These are phyloP conservation scores for Lacerta bilineata DNA, from an alignment of 2,797 vertebrate genomes.

Conservation along the genomic window DNA sequence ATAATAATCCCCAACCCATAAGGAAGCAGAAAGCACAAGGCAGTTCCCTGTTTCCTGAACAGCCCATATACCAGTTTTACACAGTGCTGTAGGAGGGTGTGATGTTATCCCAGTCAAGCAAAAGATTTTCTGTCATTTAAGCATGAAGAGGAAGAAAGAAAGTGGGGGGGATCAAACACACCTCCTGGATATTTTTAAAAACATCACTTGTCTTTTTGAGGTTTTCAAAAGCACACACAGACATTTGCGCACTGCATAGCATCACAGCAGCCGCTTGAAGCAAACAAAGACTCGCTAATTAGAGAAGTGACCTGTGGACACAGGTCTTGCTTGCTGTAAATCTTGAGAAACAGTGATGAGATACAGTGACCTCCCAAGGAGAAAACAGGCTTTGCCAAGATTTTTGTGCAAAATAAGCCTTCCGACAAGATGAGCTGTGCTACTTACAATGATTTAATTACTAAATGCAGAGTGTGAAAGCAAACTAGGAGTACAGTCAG, in stretches of 20 bases:
- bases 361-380: conserved; percentile 73
- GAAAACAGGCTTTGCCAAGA: conserved; percentile 72
- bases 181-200: conserved; percentile 45
- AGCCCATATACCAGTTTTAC: conserved; percentile 34
- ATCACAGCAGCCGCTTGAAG: conserved; percentile 35
- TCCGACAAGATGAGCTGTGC: conserved; percentile 32
- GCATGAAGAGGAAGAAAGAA: background rate
- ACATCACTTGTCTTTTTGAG: background rate
- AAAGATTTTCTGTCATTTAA: conserved; percentile 44
- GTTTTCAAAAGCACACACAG: conserved; percentile 14
- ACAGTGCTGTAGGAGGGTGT: background rate
- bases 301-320: conserved; percentile 54
- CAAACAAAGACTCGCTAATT: conserved; percentile 38
- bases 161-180: conserved; percentile 37
- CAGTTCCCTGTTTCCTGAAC: conserved; percentile 28
- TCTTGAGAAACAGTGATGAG: conserved; percentile 62
- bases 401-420: conserved; percentile 52
- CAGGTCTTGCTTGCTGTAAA: conserved; percentile 1
- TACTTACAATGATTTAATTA: conserved; percentile 60
- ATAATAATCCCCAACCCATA: conserved; percentile 6
- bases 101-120: conserved; percentile 51
- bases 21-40: conserved; percentile 32
- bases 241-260: background rate
- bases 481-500: background rate
- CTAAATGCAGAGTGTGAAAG: background rate